phyloP scores from a whole-genome alignment of 2,113 vertebrate genomes.

The Sinocyclocheilus anophthalmus region DNA sequence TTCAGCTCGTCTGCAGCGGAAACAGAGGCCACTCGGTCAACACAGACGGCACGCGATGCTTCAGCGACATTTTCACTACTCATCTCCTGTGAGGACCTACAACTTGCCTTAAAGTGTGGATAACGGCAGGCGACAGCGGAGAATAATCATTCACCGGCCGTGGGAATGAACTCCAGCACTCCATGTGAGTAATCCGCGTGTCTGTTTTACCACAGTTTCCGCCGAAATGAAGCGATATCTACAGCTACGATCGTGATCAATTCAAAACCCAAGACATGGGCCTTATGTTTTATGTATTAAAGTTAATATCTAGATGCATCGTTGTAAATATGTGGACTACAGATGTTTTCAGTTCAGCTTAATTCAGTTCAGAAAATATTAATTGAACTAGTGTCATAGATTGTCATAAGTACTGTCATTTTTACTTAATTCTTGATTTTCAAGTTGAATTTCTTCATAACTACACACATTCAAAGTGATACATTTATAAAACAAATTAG shows the following conservation, averaged over 20 bases:
- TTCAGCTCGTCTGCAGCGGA: background rate
- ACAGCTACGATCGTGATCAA: background rate
- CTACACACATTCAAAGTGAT: background rate
- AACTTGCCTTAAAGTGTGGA: background rate
- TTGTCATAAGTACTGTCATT: too few species aligned
- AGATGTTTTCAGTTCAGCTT: too few species aligned
- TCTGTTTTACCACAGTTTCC: background rate
- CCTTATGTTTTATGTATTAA: too few species aligned
- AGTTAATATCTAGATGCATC: too few species aligned
- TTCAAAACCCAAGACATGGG: background rate
- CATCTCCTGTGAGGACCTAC: background rate
- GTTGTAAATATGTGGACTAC: too few species aligned
- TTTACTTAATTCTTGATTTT: too few species aligned
- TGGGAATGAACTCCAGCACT: background rate
- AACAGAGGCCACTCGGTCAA: background rate
- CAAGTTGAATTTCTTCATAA: too few species aligned
- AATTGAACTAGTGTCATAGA: too few species aligned
- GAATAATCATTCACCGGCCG: background rate
- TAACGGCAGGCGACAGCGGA: background rate
- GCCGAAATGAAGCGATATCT: background rate
- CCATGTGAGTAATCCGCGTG: background rate
- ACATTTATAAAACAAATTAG: background rate
- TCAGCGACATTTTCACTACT: background rate
- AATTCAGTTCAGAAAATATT: too few species aligned
- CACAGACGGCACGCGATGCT: background rate